These are phyloP conservation scores for Coracopsis vasa DNA, from an alignment of 2,113 vertebrate species.

Conservation along the genomic window DNA sequence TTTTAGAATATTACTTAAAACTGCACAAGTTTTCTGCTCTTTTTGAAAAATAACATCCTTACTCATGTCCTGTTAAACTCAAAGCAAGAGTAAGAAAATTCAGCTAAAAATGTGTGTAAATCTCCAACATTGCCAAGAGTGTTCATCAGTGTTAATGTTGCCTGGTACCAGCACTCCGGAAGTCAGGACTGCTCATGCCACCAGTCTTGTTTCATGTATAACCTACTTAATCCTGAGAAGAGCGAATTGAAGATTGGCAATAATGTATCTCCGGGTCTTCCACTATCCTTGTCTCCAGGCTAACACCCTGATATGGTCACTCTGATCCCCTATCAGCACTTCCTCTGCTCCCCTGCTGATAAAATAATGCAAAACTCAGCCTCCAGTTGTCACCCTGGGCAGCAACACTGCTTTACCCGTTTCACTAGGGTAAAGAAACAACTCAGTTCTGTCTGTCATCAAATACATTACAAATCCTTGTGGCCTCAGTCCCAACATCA, in stretches of 20 bases:
- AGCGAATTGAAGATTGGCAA: neutral
- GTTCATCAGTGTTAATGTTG: neutral
- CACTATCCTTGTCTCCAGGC: neutral
- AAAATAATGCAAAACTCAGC: neutral
- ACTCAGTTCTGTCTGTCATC: rapidly evolving
- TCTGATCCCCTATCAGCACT: neutral
- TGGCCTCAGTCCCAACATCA: neutral
- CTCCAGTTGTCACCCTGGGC: neutral
- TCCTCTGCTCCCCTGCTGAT: neutral
- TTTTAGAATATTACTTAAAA: neutral
- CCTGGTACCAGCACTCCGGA: neutral
- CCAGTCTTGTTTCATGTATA: neutral
- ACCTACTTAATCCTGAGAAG: neutral
- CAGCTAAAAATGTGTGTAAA: neutral
- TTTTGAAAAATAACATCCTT: neutral
- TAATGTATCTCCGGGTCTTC: neutral
- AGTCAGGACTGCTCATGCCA: neutral
- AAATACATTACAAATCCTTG: neutral
- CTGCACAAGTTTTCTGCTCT: neutral
- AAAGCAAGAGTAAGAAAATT: neutral
- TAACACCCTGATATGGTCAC: neutral
- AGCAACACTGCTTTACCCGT: neutral
- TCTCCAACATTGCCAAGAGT: neutral
- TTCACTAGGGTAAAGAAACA: neutral
- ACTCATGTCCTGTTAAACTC: neutral